Evolutionary conservation across 2,797 vertebrate genomes (phyloP), one percentile per base, ranked within the genome.

Genomic region (Synaphobranchus kaupii): DNA sequence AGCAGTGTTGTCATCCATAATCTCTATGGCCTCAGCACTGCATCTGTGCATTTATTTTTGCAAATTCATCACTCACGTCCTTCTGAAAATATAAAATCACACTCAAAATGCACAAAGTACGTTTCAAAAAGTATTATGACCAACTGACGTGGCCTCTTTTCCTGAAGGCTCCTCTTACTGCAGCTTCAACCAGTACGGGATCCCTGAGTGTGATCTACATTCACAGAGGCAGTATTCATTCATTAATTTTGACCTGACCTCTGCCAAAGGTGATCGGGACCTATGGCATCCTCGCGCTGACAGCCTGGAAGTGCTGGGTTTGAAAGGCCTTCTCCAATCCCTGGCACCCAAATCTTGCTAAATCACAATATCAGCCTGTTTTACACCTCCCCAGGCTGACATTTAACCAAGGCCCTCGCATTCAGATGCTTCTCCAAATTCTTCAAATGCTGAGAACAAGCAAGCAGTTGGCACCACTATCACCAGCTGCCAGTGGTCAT

Each of bases 361-460:
- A 76, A 39, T 84, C 81, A 88, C 50, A 54, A 78, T 88, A 66
- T 50, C 85, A 86, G 9, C 2, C 63, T 84, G 34, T 34, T 76
- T 58, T 83, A 83, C 78, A 73, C 39, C 48, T 80, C 80, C 63
- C 84, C 56, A 7, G 34, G 48, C 58, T 84, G 66, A 86, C 88
- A 85, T 88, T 85, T 80, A 13, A 47, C 39, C 12, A 54, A 80
- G 85, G 20, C 44, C 68, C 66, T 83, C n/a, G 28, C 78, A 68
- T 73, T 52, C 44, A n/a, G 63, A 50, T 17, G 20, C 25, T 31
- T 48, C 25, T 52, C 85, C 34, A 44, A 88, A 50, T 68, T 15
- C 78, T 83, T 68, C 47, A 20, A 48, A 31, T 83, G 66, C 47
- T 56, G 28, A 85, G 84, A 66, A 17, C n/a, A 58, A 56, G 34